Percentiles rank a stretch among this genome's conserved stretches.
phyloP scores from a whole-genome alignment of 1,140 invertebrate genomes.

The Pristionchus pacificus region DNA sequence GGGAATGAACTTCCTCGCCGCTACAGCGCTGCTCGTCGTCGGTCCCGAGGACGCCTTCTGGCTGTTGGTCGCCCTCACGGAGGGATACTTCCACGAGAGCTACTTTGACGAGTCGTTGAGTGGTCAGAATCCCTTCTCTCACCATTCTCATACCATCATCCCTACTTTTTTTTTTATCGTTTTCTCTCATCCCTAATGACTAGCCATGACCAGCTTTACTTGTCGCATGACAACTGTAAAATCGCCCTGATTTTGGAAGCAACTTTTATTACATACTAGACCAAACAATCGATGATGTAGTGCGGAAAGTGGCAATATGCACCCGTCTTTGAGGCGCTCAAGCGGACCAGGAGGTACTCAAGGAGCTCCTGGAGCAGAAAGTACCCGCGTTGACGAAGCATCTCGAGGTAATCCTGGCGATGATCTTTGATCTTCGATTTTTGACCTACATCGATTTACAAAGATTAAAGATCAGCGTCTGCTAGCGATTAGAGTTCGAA shows the following conservation, averaged over 20 bases:
- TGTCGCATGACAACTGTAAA: no score
- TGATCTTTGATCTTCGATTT: no score
- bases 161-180: no score
- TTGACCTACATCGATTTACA: no score
- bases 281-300: no score
- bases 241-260: no score
- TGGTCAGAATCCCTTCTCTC: constrained; percentile 26
- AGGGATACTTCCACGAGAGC: constrained; percentile 60
- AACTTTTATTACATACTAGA: no score
- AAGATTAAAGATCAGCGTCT: no score
- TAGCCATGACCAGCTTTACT: no score
- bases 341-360: constrained; percentile 62
- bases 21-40: constrained; percentile 62
- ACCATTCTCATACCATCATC: background rate
- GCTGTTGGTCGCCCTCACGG: constrained; percentile 63
- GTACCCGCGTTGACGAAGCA: constrained; percentile 60
- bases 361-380: constrained; percentile 60
- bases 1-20: constrained; percentile 65
- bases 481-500: no score
- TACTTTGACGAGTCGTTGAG: constrained; percentile 63
- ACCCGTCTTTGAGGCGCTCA: constrained; percentile 59
- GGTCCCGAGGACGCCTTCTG: constrained; percentile 64
- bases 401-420: constrained; percentile 58
- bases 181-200: no score
- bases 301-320: no score